Base-by-base conservation (phyloP, 2,888 invertebrate genomes). In the Tineola bisselliella region DNA sequence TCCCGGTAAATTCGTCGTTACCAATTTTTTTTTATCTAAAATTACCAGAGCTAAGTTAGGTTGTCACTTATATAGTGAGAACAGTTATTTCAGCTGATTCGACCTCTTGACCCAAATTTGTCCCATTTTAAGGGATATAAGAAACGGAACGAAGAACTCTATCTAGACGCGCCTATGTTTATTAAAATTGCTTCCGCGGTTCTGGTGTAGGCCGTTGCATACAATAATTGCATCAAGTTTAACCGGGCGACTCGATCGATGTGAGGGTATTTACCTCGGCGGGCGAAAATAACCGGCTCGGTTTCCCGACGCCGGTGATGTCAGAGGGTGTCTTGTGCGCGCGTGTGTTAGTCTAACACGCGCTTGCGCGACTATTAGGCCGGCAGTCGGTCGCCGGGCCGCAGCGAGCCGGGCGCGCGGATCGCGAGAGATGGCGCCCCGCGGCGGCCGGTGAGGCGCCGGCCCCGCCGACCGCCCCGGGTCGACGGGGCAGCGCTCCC, bases 241-340 rank as follows among this genome's bases (percentile, higher is more conserved):
- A 84, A 82, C 83, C 79, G 78, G 81, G 78, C 73, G 70, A 82
- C 73, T 70, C 83, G 86, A 87, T 86, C 86, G 84, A 87, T 87
- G 81, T 80, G 84, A 84, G 86, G 86, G 84, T 87, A 86, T 86
- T 86, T 87, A 87, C 86, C 86, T 84, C 86, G 83, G 76, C 79
- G 81, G 81, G 84, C 79, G 75, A 86, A 87, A 87, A 87, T 86
- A 87, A 84, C 84, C 86, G 81, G 59, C 59, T 61, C 15, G 84
- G 81, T 84, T 80, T 75, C 76, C 54, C 33, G 25, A 48, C 62
- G 59, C 44, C 78, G 80, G 83, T 84, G 86, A 83, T 84, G 84
- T 83, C 84, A 83, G 81, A 75, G 75, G 73, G 57, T 57, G 66
- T 30, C 10, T 8, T 8, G 1, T 60, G 64, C 60, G 66, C 72